Evolutionary conservation across 2,797 vertebrate genomes (phyloP), one percentile per base, ranked within the genome.

Genomic region (Prionace glauca): DNA sequence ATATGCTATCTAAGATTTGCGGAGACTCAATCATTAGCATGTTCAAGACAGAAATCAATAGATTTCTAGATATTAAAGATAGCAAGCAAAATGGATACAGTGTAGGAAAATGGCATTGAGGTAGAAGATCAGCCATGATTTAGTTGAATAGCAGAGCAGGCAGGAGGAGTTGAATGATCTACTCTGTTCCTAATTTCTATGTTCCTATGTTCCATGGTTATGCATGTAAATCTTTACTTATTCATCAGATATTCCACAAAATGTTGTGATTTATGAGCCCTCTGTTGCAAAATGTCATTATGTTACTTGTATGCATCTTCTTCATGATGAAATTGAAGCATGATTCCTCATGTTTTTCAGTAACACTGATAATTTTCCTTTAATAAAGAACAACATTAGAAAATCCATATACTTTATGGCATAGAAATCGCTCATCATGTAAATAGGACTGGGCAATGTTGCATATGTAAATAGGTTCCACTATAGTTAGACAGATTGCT

Each of bases 401-500:
- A 92, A 67, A 92, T 92, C 90, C 9, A 69, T 24, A 90, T 65
- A 69, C n/a, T 69, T 91, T 92, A 69, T 92, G 9, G 45, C 93
- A 95, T 41, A 95, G 71, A 32, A 50, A 95, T 95, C 29, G 74
- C 45, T 95, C 9, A 69, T 77, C 29, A 16, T 72, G 29, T 77
- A 77, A 77, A 95, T 77, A 77, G 69, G 45, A 77, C 93, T 11
- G 32, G 45, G 69, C 93, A 20, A 74, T 95, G 45, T 74, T 72
- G 45, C 36, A 95, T 56, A 74, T 74, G 93, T 77, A 95, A 95
- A 95, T 95, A 95, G 93, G 71, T 95, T 77, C 45, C 12, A 29
- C 29, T 95, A 95, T 56, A 74, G 93, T 95, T 95, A 95, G 50
- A 95, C 71, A 74, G 93, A 95, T 77, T 95, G 93, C 71, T 95